A percentile compares a stretch with the other conserved stretches of the same genome.
phyloP scores from a whole-genome alignment of 2,113 vertebrate genomes.

The Phocoena phocoena region DNA sequence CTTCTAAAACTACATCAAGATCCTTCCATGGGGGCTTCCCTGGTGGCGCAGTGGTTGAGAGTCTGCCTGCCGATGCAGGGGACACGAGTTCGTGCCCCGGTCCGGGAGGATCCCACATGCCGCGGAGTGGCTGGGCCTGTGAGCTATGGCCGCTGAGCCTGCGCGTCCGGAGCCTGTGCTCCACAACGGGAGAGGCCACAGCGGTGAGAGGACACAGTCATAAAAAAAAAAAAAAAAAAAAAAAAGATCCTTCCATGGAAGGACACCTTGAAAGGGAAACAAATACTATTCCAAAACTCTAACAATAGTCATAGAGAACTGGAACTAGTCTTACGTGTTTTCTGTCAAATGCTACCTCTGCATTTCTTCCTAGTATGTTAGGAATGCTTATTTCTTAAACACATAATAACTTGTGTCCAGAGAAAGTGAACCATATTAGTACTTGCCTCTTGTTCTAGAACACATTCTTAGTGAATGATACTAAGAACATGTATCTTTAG shows the following conservation, averaged over 20 bases:
- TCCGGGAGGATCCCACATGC: too few relatives aligned
- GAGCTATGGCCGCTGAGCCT: too few relatives aligned
- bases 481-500: neutral
- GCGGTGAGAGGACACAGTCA: too few relatives aligned
- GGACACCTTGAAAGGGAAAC: neutral
- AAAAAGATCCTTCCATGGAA: too few relatives aligned
- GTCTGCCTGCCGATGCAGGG: too few relatives aligned
- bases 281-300: neutral
- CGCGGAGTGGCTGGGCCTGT: too few relatives aligned
- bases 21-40: fast-evolving
- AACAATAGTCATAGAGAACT: neutral
- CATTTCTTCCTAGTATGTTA: neutral
- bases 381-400: neutral
- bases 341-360: neutral
- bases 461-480: neutral
- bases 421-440: neutral
- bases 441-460: neutral
- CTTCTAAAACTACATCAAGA: neutral
- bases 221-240: too few relatives aligned
- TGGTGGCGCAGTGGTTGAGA: too few relatives aligned
- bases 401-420: neutral
- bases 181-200: too few relatives aligned
- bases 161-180: too few relatives aligned
- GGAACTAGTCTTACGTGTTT: neutral
- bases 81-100: too few relatives aligned